These are phyloP conservation scores for Melipona bicolor DNA, from an alignment of 2,888 invertebrate species.

Conservation along the genomic window DNA sequence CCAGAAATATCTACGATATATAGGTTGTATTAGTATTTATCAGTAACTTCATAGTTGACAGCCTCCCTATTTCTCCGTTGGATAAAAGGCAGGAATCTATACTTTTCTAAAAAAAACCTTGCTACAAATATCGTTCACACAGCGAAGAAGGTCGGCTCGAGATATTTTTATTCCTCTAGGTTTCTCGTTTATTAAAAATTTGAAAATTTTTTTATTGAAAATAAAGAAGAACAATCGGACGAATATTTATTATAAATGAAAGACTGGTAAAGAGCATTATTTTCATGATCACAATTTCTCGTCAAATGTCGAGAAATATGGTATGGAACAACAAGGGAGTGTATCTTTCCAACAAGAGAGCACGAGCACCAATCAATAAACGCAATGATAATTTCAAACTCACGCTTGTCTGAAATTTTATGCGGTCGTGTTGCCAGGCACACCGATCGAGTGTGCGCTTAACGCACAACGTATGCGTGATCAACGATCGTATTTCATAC, in stretches of 20 bases:
- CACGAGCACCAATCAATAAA: neutral
- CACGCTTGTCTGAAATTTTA: slow-evolving; percentile 21
- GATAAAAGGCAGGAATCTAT: slow-evolving; percentile 14
- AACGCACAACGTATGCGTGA: slow-evolving; percentile 28
- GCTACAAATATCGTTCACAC: slow-evolving; percentile 6
- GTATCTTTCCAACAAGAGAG: neutral
- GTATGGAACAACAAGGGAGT: neutral
- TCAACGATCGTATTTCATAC: slow-evolving; percentile 34
- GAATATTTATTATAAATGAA: neutral
- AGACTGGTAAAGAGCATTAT: neutral
- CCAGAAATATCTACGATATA: neutral
- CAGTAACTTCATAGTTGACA: slow-evolving; percentile 15
- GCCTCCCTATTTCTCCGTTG: neutral
- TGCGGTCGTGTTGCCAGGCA: neutral
- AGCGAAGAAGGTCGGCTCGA: slow-evolving; percentile 16
- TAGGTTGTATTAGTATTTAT: slow-evolving; percentile 17
- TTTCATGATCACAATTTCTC: neutral
- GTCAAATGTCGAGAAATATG: neutral
- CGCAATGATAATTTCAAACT: slow-evolving; percentile 22
- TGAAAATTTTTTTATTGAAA: neutral
- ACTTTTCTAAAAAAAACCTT: slow-evolving; percentile 26
- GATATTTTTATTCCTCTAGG: slow-evolving; percentile 15
- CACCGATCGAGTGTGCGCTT: neutral
- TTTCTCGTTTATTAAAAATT: neutral
- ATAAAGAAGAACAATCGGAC: neutral